Percentiles rank a stretch among this genome's conserved stretches.
Evolutionary conservation across 1,140 invertebrate genomes (phyloP).

Genomic region (Tyrophagus putrescentiae): DNA sequence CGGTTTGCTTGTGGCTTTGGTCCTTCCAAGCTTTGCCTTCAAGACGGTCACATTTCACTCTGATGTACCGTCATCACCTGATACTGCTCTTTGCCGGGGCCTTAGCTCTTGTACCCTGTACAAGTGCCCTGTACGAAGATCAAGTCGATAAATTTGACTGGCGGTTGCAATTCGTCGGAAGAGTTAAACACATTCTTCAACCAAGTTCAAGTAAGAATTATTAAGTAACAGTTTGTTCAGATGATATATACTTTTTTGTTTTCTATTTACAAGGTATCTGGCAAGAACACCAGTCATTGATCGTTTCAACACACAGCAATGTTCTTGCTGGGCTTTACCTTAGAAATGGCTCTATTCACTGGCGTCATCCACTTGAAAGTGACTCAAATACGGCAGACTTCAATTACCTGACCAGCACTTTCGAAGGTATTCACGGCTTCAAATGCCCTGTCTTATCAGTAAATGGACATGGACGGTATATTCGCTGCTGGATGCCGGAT

Average conservation of each 20-base stretch:
- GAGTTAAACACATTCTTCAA: slow-evolving; percentile 65
- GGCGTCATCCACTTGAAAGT: slow-evolving; percentile 60
- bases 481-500: slow-evolving; percentile 54
- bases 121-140: slow-evolving; percentile 29
- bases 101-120: no score
- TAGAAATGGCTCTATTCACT: slow-evolving; percentile 62
- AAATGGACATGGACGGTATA: slow-evolving; percentile 51
- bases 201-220: slow-evolving; percentile 49
- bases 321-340: slow-evolving; percentile 65
- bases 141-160: slow-evolving; percentile 34
- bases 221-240: slow-evolving; percentile 43
- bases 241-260: slow-evolving; percentile 8
- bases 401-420: background rate
- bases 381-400: background rate
- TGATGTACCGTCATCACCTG: no score
- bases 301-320: slow-evolving; percentile 68
- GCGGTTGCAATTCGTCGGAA: slow-evolving; percentile 68
- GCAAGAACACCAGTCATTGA: slow-evolving; percentile 22
- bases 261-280: slow-evolving; percentile 1
- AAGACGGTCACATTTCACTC: no score
- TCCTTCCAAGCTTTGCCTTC: no score
- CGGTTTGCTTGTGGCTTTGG: no score
- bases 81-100: no score
- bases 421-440: slow-evolving; percentile 40
- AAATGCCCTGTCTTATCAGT: slow-evolving; percentile 47